phyloP scores from a whole-genome alignment of 2,888 invertebrate species.

The Eustalomyia histrio region DNA sequence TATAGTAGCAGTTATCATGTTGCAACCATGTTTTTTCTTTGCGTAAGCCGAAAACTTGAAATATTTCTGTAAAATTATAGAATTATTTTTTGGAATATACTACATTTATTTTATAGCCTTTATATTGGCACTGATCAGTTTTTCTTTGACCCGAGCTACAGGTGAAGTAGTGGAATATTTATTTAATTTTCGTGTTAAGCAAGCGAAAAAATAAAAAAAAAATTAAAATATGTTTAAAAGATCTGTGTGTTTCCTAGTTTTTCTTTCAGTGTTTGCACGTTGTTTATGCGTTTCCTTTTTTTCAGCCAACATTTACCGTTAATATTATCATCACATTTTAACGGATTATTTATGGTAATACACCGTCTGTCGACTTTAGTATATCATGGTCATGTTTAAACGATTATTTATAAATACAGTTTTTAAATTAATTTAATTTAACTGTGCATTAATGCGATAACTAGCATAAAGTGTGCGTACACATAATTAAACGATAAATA shows the following conservation, averaged over 20 bases:
- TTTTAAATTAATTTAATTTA: constrained; percentile 9
- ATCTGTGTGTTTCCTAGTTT: background rate
- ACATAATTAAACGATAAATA: constrained; percentile 14
- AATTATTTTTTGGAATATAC: too few species aligned
- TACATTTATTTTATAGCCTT: too few species aligned
- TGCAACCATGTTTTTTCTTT: too few species aligned
- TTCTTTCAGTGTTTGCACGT: background rate
- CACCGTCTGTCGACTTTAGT: constrained; percentile 28
- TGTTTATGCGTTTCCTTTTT: background rate
- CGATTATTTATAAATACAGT: constrained; percentile 4
- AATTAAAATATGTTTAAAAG: too few species aligned
- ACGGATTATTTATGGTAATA: constrained; percentile 37
- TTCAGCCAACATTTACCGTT: constrained; percentile 6
- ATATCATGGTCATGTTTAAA: constrained; percentile 49
- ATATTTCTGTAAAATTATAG: too few species aligned
- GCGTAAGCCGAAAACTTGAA: too few species aligned
- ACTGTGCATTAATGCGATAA: constrained; percentile 2
- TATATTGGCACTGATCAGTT: too few species aligned
- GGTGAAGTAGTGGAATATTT: too few species aligned
- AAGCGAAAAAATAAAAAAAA: too few species aligned
- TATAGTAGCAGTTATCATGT: too few species aligned
- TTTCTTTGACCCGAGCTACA: too few species aligned
- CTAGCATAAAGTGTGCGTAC: background rate
- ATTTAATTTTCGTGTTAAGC: too few species aligned
- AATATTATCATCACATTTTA: constrained; percentile 20